Conservation (phyloP, 1,140 invertebrate species). For the Pseudoatta argentina region DNA sequence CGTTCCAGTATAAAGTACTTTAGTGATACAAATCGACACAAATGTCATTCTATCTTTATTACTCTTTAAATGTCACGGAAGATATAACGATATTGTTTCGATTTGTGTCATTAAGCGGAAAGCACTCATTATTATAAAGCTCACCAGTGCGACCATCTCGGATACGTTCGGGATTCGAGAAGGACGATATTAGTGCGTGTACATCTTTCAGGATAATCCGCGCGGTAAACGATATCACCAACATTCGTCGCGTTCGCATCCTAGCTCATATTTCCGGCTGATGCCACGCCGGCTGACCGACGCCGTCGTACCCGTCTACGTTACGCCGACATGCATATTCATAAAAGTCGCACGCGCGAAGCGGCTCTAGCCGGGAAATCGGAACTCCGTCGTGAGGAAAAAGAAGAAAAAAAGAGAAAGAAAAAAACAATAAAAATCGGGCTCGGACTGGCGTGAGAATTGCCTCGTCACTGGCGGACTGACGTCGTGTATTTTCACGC, state of each 20-base stretch:
- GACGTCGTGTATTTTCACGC: slow-evolving; percentile 52
- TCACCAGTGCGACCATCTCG: neutral
- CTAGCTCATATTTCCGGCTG: slow-evolving; percentile 14
- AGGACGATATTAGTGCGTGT: slow-evolving; percentile 37
- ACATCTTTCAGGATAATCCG: slow-evolving; percentile 10
- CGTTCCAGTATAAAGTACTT: no score
- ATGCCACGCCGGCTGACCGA: neutral
- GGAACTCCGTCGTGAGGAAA: slow-evolving; percentile 37
- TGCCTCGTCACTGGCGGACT: slow-evolving; percentile 44
- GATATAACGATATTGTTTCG: no score
- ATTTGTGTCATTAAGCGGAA: no score
- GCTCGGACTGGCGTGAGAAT: slow-evolving; percentile 39
- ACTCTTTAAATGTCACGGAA: no score
- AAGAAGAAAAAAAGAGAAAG: neutral
- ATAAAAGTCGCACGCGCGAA: slow-evolving; percentile 53
- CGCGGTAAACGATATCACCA: slow-evolving; percentile 33
- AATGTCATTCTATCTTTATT: no score
- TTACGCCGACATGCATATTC: slow-evolving; percentile 77
- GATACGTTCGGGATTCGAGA: neutral
- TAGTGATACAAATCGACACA: no score
- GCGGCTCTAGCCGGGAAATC: slow-evolving; percentile 70
- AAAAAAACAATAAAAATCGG: slow-evolving; percentile 77
- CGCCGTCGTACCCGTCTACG: slow-evolving; percentile 12
- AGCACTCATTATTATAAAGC: no score
- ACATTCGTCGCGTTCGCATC: slow-evolving; percentile 32